Percentiles rank a stretch among this genome's conserved stretches.
These are phyloP conservation scores for Euplexia lucipara DNA, from an alignment of 2,888 invertebrate genomes.

Conservation along the genomic window DNA sequence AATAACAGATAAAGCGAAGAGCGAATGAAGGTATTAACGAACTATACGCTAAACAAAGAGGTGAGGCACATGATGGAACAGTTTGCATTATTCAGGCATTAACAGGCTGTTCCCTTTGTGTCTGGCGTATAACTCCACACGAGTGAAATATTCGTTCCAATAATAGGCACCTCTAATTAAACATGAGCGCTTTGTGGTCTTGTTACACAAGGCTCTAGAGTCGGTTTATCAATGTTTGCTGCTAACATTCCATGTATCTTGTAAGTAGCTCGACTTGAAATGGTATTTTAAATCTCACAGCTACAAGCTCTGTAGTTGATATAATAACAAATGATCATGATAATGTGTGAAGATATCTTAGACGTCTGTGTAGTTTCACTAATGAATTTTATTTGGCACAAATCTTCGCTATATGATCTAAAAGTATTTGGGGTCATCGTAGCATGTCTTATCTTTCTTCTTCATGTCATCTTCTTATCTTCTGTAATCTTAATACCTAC, in stretches of 20 bases:
- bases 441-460: no score
- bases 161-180: slow-evolving; percentile 37
- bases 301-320: no score
- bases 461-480: no score
- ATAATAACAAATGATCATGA: no score
- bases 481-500: no score
- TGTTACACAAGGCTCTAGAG: slow-evolving; percentile 3
- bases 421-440: no score
- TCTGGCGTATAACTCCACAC: slow-evolving; percentile 21
- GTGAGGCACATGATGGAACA: slow-evolving; percentile 47
- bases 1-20: slow-evolving; percentile 23
- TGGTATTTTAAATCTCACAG: not conserved
- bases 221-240: slow-evolving; percentile 19
- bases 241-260: slow-evolving; percentile 1
- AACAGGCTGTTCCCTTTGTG: slow-evolving; percentile 37
- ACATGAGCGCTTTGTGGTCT: slow-evolving; percentile 26
- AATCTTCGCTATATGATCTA: no score
- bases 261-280: not conserved
- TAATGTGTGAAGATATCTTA: no score
- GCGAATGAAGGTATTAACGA: slow-evolving; percentile 42
- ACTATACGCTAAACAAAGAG: slow-evolving; percentile 49
- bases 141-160: slow-evolving; percentile 20
- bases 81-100: slow-evolving; percentile 71
- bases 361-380: no score
- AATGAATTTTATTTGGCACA: no score